A percentile compares a stretch with the other conserved stretches of the same genome.
These are phyloP conservation scores for Hemicrepidius hirtus DNA, from an alignment of 2,888 invertebrate genomes.

Conservation along the genomic window DNA sequence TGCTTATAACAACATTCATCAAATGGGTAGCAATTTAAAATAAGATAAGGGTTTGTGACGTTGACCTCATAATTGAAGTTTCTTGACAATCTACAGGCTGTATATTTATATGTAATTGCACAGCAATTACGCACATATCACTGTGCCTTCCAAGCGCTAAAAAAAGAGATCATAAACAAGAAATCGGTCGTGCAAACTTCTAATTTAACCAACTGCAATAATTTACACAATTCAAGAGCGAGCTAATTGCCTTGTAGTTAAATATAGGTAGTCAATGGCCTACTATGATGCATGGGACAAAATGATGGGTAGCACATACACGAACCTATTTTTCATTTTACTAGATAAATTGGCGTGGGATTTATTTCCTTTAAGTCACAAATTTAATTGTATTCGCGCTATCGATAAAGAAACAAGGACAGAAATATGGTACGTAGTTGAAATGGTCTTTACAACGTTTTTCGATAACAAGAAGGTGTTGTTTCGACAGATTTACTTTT, in stretches of 20 bases:
- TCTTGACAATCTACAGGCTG: neutral
- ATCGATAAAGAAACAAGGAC: neutral
- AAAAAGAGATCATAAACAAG: conserved; percentile 43
- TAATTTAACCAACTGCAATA: conserved; percentile 49
- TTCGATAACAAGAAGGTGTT: conserved; percentile 44
- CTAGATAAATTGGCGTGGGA: neutral
- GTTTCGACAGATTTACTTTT: conserved; percentile 48
- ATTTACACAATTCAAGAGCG: conserved; percentile 46
- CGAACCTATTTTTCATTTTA: conserved; percentile 56
- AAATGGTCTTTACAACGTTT: neutral
- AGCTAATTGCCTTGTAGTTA: conserved; percentile 53
- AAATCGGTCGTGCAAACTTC: conserved; percentile 48
- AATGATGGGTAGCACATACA: conserved; percentile 57
- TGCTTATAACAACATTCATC: conserved; percentile 22
- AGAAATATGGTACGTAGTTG: neutral
- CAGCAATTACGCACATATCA: conserved; percentile 36
- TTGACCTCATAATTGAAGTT: conserved; percentile 8
- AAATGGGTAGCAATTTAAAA: neutral
- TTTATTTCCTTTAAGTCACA: neutral
- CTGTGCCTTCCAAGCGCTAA: conserved; percentile 24
- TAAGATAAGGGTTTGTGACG: conserved; percentile 15
- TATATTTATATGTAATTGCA: conserved; percentile 35
- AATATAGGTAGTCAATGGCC: conserved; percentile 56
- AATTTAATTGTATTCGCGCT: neutral
- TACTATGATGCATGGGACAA: conserved; percentile 56